Evolutionary conservation across 1,140 invertebrate genomes (phyloP), one percentile per base, ranked within the genome.

Genomic region (Nomia melanderi): DNA sequence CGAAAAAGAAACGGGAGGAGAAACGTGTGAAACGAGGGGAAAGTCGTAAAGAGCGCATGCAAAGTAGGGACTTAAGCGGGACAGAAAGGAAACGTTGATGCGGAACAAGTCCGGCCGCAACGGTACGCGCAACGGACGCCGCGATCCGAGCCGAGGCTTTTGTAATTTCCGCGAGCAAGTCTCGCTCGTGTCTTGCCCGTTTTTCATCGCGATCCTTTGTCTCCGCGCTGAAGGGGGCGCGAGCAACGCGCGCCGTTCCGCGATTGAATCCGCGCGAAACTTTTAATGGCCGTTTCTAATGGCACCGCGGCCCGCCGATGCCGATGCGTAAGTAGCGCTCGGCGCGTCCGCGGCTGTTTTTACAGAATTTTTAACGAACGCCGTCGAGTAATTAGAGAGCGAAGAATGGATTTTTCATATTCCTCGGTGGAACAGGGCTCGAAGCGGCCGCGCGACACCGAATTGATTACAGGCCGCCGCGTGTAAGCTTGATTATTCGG

Each of bases 301-400:
- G 57, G 12, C 17, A 29, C 25, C 7, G 9, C 17, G n/a, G n/a
- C n/a, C n/a, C n/a, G n/a, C n/a, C n/a, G n/a, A n/a, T 17, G 41
- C 20, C 41, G 41, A 44, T 44, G 14, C 20, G 41, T 44, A 44
- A n/a, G n/a, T n/a, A n/a, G n/a, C n/a, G n/a, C n/a, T n/a, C n/a
- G n/a, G n/a, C n/a, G n/a, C n/a, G n/a, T n/a, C n/a, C n/a, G n/a
- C n/a, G n/a, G n/a, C n/a, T n/a, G 23, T 56, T 71, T 59, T 33
- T 31, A 71, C 59, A 17, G 29, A 20, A 47, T 60, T 60, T 71
- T 47, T 71, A 71, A 60, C 12, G 56, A 60, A 71, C 11, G 39
- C 29, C 31, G 8, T n/a, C 17, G 23, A 50, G 31, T 62, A 62
- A 72, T 72, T 72, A 62, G 41, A 33, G 56, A n/a, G 8, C 29